A percentile compares a stretch with the other conserved stretches of the same genome.
phyloP scores from a whole-genome alignment of 2,113 vertebrate species.

The Pluvialis apricaria region DNA sequence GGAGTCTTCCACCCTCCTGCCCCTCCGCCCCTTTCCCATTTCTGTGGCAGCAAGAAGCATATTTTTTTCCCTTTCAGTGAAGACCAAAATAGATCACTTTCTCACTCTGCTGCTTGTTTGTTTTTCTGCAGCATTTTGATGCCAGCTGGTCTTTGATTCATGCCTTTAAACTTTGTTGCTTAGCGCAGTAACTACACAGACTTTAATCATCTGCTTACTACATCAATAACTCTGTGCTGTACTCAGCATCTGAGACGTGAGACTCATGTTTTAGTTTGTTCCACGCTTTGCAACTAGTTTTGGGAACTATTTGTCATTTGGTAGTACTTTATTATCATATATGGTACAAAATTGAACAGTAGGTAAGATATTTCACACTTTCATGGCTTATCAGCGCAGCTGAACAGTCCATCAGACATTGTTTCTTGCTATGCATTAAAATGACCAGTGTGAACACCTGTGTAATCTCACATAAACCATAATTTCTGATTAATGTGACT shows the following conservation, averaged over 20 bases:
- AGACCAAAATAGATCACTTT: neutral
- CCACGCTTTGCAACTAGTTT: neutral
- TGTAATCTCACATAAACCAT: neutral
- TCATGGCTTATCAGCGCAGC: accelerated
- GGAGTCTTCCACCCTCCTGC: neutral
- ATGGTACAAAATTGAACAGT: neutral
- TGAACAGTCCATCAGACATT: neutral
- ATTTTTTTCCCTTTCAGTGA: neutral
- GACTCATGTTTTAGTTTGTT: neutral
- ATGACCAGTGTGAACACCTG: neutral
- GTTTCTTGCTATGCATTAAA: neutral
- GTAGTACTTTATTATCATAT: neutral
- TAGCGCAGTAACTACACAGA: neutral
- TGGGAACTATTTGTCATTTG: neutral
- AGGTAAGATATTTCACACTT: neutral
- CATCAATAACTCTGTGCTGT: neutral
- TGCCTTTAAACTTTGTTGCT: neutral
- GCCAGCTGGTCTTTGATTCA: conserved; percentile 35
- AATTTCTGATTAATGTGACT: neutral
- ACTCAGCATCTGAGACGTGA: neutral
- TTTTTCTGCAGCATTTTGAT: conserved; percentile 12
- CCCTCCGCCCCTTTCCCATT: neutral
- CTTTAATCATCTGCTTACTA: neutral
- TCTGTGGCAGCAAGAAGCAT: neutral
- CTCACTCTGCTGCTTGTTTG: neutral